These are phyloP conservation scores for Mamestra brassicae DNA, from an alignment of 2,888 invertebrate genomes.

Conservation along the genomic window DNA sequence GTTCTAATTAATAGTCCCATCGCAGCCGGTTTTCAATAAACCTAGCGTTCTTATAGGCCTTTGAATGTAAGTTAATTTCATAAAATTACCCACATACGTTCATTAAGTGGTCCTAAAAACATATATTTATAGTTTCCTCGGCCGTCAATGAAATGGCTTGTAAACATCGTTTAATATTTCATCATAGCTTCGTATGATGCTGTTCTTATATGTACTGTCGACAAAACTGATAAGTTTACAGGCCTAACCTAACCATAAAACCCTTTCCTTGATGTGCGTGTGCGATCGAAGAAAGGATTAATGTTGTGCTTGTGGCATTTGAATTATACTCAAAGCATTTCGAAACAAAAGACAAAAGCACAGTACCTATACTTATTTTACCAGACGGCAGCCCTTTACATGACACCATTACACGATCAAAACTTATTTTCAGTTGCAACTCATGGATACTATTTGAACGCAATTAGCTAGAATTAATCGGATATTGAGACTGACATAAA, in stretches of 20 bases:
- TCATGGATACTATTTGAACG: neutral
- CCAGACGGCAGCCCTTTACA: neutral
- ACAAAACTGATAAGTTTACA: neutral
- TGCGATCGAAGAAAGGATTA: too few species aligned
- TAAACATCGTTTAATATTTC: constrained; percentile 47
- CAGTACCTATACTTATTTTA: neutral
- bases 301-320: too few species aligned
- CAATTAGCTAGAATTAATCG: neutral
- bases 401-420: too few species aligned
- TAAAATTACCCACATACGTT: constrained; percentile 43
- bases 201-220: neutral
- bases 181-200: constrained; percentile 40
- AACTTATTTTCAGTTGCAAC: neutral
- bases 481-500: neutral
- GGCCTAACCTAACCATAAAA: too few species aligned
- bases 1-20: constrained; percentile 12
- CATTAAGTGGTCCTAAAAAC: constrained; percentile 31
- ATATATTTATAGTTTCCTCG: constrained; percentile 54
- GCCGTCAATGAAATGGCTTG: constrained; percentile 40
- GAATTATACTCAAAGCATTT: too few species aligned
- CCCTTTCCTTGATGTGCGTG: too few species aligned
- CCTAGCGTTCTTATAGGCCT: constrained; percentile 13
- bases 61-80: constrained; percentile 49
- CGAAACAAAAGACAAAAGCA: neutral
- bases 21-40: constrained; percentile 23